These are phyloP conservation scores for Lagorchestes hirsutus DNA, from an alignment of 2,797 vertebrate genomes.

Conservation along the genomic window DNA sequence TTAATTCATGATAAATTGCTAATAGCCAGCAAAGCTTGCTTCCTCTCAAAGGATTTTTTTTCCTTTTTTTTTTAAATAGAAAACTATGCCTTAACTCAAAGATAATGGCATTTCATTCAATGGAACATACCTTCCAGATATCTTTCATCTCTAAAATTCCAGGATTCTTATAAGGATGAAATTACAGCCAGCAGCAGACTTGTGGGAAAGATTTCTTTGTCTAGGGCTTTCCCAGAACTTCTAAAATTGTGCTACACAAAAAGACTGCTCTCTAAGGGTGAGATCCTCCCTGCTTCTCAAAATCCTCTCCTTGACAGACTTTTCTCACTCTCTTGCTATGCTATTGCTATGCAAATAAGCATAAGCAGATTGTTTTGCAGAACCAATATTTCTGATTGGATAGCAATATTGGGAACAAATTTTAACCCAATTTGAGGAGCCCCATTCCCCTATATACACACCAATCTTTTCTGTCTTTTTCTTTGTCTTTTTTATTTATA, in stretches of 20 bases:
- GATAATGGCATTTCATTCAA: neutral
- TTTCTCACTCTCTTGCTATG: neutral
- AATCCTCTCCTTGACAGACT: neutral
- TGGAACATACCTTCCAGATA: neutral
- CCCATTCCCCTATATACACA: neutral
- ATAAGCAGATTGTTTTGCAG: constrained; percentile 2
- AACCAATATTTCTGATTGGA: constrained; percentile 19
- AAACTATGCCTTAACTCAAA: neutral
- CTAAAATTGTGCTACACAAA: neutral
- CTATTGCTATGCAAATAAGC: neutral
- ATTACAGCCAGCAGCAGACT: constrained; percentile 17
- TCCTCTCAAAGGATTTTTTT: neutral
- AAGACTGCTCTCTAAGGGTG: neutral
- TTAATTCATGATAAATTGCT: neutral
- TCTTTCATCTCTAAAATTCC: neutral
- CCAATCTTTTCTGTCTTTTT: neutral
- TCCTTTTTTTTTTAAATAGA: neutral
- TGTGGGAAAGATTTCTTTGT: neutral
- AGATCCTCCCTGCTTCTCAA: constrained; percentile 11
- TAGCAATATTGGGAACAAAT: constrained; percentile 11
- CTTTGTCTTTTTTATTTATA: neutral
- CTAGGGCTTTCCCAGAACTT: constrained; percentile 6
- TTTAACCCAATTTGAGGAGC: constrained; percentile 51
- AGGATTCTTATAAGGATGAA: neutral
- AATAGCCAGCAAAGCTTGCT: neutral